These are phyloP conservation scores for Pteropus alecto DNA, from an alignment of 2,113 vertebrate species.

Conservation along the genomic window DNA sequence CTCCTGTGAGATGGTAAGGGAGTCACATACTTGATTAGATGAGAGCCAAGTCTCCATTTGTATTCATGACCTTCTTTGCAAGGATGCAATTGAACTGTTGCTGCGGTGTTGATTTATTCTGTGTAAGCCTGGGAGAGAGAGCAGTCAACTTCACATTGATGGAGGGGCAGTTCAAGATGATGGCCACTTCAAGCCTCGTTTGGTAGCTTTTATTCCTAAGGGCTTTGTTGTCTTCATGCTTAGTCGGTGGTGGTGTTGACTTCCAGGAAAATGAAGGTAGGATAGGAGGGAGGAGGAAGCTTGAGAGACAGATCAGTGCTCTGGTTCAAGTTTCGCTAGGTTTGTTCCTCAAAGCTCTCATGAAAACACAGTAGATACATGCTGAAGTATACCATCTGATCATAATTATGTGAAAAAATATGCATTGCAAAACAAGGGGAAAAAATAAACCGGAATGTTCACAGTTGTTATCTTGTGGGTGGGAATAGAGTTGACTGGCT, in stretches of 20 bases:
- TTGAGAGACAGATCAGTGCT: background rate
- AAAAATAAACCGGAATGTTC: slow-evolving; percentile 45
- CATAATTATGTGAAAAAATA: slow-evolving; percentile 34
- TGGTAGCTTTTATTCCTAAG: slow-evolving; percentile 29
- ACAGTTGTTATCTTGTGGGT: background rate
- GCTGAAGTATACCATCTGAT: slow-evolving; percentile 20
- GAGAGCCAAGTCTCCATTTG: background rate
- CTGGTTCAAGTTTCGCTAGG: slow-evolving; percentile 8
- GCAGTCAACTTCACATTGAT: background rate
- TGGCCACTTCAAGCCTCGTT: slow-evolving; percentile 8
- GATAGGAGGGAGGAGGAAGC: background rate
- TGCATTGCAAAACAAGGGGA: background rate
- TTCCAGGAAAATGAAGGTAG: background rate
- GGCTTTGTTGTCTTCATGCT: slow-evolving; percentile 20
- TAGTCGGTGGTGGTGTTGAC: background rate
- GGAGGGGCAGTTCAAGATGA: slow-evolving; percentile 27
- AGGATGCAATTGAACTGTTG: slow-evolving; percentile 46
- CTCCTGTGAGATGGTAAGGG: background rate
- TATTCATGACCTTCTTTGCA: slow-evolving; percentile 43
- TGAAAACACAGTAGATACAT: slow-evolving; percentile 16
- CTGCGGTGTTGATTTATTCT: slow-evolving; percentile 20
- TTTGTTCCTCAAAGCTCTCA: slow-evolving; percentile 26
- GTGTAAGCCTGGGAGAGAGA: slow-evolving; percentile 18
- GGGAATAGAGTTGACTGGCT: background rate
- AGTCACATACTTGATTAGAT: background rate